Evolutionary conservation across 1,140 invertebrate species (phyloP), one percentile per base, ranked within the genome.

Genomic region (Cydia strobilella): DNA sequence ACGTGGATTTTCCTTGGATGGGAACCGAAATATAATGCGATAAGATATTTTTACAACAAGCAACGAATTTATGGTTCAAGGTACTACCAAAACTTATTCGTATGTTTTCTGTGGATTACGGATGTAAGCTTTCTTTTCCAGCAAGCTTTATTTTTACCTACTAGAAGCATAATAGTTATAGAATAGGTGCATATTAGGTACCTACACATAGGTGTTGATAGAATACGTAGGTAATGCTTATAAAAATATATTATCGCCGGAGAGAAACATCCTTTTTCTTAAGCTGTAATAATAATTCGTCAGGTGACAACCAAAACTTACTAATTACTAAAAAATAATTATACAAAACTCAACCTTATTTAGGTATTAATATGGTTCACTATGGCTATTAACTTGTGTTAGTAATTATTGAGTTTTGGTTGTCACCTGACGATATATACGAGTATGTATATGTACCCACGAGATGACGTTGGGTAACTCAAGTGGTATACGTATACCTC

Each of bases 251-350:
- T 71, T 71, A 39, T 39, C 13, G 9, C 15, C 27, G 39, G 31
- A 66, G 23, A 42, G 25, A 71, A 71, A 42, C 15, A 35, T 18
- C 69, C 18, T 42, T 45, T 31, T 42, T 72, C 69, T 25, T 13
- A 72, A 23, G 20, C 13, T 39, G 18, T 35, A 27, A 3, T 1
- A 7, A 0, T 0, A n/a, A n/a, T n/a, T n/a, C n/a, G n/a, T n/a
- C n/a, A n/a, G n/a, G n/a, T n/a, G n/a, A n/a, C n/a, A n/a, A n/a
- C n/a, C n/a, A n/a, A n/a, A n/a, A n/a, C n/a, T n/a, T n/a, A n/a
- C n/a, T n/a, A n/a, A n/a, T n/a, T n/a, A n/a, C n/a, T n/a, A n/a
- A n/a, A n/a, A n/a, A n/a, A n/a, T n/a, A n/a, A n/a, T n/a, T n/a
- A n/a, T n/a, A n/a, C n/a, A n/a, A n/a, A n/a, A n/a, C n/a, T n/a